Conservation (phyloP, 37 sponge, comb jelly and placozoan species). For the Chondrilla cf. caribensis region DNA sequence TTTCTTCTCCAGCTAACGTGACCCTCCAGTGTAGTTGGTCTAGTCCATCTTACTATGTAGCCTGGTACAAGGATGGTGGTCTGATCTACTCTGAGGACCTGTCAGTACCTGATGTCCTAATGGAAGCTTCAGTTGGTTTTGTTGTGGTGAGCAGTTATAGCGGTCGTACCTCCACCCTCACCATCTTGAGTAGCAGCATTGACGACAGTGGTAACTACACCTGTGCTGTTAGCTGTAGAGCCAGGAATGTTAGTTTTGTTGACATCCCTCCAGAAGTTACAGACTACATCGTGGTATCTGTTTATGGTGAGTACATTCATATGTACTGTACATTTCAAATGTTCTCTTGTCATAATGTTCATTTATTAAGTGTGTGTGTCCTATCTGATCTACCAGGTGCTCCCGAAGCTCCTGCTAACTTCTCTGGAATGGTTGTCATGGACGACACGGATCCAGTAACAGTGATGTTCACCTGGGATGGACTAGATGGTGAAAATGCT, state of each 20-base stretch:
- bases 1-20: no score
- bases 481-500: neutral
- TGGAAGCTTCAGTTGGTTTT: no score
- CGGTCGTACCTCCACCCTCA: neutral
- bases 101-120: neutral
- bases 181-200: neutral
- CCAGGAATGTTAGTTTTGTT: neutral
- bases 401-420: neutral
- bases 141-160: no score
- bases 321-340: neutral
- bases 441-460: neutral
- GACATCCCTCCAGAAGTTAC: neutral
- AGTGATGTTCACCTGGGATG: neutral
- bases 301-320: neutral
- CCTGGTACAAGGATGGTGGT: neutral
- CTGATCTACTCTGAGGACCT: neutral
- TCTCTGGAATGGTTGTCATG: neutral
- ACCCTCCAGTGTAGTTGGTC: neutral
- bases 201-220: constrained; percentile 21
- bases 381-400: neutral
- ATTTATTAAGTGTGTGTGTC: neutral
- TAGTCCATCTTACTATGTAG: neutral
- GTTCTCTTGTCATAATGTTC: no score
- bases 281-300: neutral
- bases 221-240: constrained; percentile 16